Evolutionary conservation across 2,113 vertebrate genomes (phyloP).

Genomic region (Corythoichthys intestinalis): DNA sequence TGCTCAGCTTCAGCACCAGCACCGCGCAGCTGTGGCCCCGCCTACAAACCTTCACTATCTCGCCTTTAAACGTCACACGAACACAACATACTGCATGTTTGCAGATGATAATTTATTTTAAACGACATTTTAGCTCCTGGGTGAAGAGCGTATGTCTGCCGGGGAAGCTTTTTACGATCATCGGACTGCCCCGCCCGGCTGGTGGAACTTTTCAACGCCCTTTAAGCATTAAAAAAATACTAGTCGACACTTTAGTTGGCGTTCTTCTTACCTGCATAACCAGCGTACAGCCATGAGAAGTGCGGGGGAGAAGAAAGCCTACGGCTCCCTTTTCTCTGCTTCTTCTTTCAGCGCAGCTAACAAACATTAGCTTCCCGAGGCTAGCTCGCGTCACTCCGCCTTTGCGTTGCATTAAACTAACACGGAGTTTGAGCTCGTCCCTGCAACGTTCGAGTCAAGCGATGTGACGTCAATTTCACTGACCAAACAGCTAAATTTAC

Average conservation of each 20-base stretch:
- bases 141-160: no score
- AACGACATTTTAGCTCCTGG: no score
- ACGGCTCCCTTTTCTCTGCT: slow-evolving; percentile 1
- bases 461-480: background rate
- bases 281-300: slow-evolving; percentile 75
- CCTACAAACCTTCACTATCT: background rate
- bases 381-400: background rate
- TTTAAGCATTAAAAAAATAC: background rate
- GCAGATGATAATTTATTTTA: background rate
- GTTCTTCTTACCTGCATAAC: slow-evolving; percentile 77
- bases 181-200: slow-evolving; percentile 56
- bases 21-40: slow-evolving; percentile 6
- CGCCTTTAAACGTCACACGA: background rate
- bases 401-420: slow-evolving; percentile 17
- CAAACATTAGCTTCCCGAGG: slow-evolving; percentile 45
- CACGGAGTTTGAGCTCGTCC: slow-evolving; percentile 26
- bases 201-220: background rate
- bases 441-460: rapidly evolving
- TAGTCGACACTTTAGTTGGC: no score
- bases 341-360: slow-evolving; percentile 24
- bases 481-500: rapidly evolving
- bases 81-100: background rate
- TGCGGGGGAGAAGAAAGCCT: slow-evolving; percentile 9
- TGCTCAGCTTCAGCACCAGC: slow-evolving; percentile 14
- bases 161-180: slow-evolving; percentile 14